Conservation (phyloP, 64 coral and sea anemone genomes). For the Exaiptasia diaphana region DNA sequence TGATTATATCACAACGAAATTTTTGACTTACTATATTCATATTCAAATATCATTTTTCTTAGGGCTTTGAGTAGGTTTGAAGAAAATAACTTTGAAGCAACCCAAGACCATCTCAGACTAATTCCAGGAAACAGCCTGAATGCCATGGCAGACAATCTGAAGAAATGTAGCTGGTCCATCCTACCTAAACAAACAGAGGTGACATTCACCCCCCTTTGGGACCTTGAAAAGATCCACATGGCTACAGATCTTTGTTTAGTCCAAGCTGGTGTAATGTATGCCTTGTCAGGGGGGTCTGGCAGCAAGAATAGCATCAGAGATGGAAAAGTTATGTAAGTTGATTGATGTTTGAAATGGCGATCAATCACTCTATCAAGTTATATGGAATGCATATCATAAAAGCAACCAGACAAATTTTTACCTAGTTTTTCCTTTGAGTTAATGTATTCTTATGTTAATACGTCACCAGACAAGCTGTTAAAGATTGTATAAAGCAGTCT, state of each 20-base stretch:
- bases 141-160: conserved; percentile 73
- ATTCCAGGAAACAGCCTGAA: conserved; percentile 86
- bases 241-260: conserved; percentile 79
- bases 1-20: background rate
- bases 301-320: conserved; percentile 52
- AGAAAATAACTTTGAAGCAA: conserved; percentile 71
- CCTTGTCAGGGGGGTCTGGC: conserved; percentile 22
- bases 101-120: conserved; percentile 62
- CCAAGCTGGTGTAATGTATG: conserved; percentile 77
- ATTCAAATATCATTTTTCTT: too few species aligned
- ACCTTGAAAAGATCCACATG: conserved; percentile 39
- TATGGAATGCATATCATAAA: too few species aligned
- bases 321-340: conserved; percentile 64
- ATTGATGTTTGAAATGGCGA: background rate
- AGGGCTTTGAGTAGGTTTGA: conserved; percentile 94
- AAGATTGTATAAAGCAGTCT: conserved; percentile 64
- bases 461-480: conserved; percentile 70
- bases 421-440: background rate
- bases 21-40: too few species aligned
- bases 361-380: background rate
- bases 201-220: conserved; percentile 79
- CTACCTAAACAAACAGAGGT: conserved; percentile 27
- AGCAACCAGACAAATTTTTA: background rate
- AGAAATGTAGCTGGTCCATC: conserved; percentile 67
- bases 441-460: too few species aligned